These are phyloP conservation scores for Doryteuthis pealeii DNA, from an alignment of 1,140 invertebrate species.

Conservation along the genomic window DNA sequence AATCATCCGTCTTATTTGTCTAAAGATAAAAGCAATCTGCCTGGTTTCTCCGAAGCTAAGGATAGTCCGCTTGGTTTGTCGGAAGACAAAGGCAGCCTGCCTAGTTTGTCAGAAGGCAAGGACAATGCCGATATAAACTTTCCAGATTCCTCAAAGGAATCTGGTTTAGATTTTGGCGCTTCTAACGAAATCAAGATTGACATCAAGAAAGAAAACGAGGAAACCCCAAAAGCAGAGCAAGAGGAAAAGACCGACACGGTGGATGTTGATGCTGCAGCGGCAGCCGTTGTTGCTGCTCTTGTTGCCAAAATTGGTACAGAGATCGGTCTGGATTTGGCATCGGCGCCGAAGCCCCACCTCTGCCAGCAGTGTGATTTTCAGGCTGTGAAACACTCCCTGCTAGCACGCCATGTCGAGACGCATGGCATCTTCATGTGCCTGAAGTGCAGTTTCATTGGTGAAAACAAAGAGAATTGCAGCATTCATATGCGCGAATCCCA, in stretches of 20 bases:
- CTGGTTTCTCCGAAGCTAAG: no score
- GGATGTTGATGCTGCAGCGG: background rate
- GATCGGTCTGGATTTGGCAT: background rate
- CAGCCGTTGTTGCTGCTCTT: background rate
- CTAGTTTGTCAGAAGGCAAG: no score
- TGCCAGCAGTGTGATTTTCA: slow-evolving; percentile 45
- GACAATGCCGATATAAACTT: no score
- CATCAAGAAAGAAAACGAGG: no score
- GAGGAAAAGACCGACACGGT: background rate
- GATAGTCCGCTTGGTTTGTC: no score
- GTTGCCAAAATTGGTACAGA: background rate
- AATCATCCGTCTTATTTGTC: no score
- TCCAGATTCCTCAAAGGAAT: no score
- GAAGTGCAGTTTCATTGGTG: slow-evolving; percentile 42
- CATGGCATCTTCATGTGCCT: slow-evolving; percentile 46
- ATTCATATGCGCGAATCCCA: slow-evolving; percentile 40
- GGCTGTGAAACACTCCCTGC: slow-evolving; percentile 38
- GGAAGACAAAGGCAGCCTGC: no score
- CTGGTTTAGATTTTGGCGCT: no score
- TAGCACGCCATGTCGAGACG: slow-evolving; percentile 42
- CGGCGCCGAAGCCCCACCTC: background rate
- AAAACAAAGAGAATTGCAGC: slow-evolving; percentile 33
- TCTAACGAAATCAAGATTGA: no score
- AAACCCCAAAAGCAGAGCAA: no score
- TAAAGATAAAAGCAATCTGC: no score